These are phyloP conservation scores for Anthopleura sola DNA, from an alignment of 64 coral and sea anemone species.

Conservation along the genomic window DNA sequence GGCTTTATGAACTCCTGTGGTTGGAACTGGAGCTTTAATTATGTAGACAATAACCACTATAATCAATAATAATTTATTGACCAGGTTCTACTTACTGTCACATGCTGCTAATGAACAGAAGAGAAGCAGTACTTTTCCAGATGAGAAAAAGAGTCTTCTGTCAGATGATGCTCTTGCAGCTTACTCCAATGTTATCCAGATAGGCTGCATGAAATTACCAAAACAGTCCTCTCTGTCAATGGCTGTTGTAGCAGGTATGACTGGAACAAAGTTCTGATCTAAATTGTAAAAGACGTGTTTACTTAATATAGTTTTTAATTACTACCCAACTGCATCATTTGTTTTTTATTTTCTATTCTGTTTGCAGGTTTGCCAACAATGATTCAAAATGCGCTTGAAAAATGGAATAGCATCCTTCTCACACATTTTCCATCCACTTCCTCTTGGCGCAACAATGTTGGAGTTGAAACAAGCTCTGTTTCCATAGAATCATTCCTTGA, in stretches of 20 bases:
- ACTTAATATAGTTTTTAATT: too few relatives aligned
- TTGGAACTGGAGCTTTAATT: too few relatives aligned
- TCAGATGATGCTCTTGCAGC: slow-evolving; percentile 46
- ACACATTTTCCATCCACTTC: slow-evolving; percentile 63
- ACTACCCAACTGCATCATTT: not conserved
- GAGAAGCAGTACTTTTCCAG: slow-evolving; percentile 12
- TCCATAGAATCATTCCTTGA: slow-evolving; percentile 64
- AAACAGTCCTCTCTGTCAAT: slow-evolving; percentile 82
- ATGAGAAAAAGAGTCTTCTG: slow-evolving; percentile 40
- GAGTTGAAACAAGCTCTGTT: slow-evolving; percentile 25
- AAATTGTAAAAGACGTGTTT: too few relatives aligned
- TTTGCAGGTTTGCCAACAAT: slow-evolving; percentile 62
- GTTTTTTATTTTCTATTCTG: not conserved
- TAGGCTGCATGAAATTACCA: slow-evolving; percentile 80
- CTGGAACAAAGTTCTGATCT: too few relatives aligned
- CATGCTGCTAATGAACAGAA: slow-evolving; percentile 53
- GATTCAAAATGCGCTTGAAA: slow-evolving; percentile 59
- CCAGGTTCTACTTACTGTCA: slow-evolving; percentile 76
- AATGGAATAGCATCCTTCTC: slow-evolving; percentile 76
- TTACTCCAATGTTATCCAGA: slow-evolving; percentile 88
- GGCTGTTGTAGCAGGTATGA: slow-evolving; percentile 60
- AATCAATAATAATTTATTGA: not conserved
- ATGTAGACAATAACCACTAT: not conserved
- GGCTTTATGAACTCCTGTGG: too few relatives aligned
- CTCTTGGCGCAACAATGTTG: slow-evolving; percentile 27